phyloP scores from a whole-genome alignment of 2,888 invertebrate genomes.

The Drosophila birchii region DNA sequence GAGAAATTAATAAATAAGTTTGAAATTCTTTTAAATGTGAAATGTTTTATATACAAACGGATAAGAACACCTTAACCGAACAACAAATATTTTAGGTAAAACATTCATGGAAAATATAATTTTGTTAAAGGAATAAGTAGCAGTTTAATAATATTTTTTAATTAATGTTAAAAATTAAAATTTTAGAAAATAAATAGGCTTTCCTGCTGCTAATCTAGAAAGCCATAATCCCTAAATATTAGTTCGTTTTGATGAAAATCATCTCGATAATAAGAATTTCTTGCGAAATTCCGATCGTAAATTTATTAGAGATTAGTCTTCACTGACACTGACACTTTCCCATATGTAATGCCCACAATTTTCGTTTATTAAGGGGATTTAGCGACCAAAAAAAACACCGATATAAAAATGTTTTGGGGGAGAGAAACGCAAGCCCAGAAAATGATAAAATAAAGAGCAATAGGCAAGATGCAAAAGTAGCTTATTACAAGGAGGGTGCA shows the following conservation, averaged over 20 bases:
- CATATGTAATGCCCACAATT: conserved; percentile 71
- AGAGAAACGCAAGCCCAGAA: conserved; percentile 45
- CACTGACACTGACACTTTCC: conserved; percentile 30
- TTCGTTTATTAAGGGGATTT: conserved; percentile 76
- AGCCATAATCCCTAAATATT: not conserved
- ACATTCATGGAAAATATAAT: not conserved
- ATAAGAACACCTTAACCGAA: not conserved
- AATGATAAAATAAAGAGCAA: conserved; percentile 75
- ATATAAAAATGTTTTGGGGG: conserved; percentile 60
- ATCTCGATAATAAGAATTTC: conserved; percentile 62
- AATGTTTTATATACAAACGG: no score
- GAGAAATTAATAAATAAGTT: not conserved
- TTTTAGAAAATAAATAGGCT: not conserved
- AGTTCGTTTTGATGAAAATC: conserved; percentile 23
- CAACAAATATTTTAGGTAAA: not conserved
- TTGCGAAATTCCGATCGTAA: conserved; percentile 63
- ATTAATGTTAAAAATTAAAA: no score
- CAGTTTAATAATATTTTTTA: not conserved
- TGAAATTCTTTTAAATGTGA: no score
- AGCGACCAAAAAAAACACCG: conserved; percentile 20
- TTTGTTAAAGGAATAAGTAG: not conserved
- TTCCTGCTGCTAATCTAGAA: not conserved
- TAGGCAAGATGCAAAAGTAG: conserved; percentile 60
- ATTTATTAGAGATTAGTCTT: conserved; percentile 72
- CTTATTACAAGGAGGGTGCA: conserved; percentile 73